Base-by-base conservation (phyloP, 2,888 invertebrate genomes). In the Petrophora chlorosata region DNA sequence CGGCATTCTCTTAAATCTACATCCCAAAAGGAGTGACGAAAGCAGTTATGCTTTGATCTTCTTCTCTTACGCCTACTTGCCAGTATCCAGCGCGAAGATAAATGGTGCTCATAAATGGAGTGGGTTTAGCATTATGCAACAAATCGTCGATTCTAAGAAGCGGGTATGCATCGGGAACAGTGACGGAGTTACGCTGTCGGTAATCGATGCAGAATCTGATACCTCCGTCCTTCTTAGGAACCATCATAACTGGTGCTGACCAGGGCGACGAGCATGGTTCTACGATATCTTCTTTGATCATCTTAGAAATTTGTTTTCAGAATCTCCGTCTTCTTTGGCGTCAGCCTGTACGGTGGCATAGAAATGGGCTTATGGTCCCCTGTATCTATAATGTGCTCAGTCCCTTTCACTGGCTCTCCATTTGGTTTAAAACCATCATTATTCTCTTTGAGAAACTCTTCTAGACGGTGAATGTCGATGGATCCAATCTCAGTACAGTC, bases 81-180 rank as follows among this genome's bases (percentile, higher is more conserved):
- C 65, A 68, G 28, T 70, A 69, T 0, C 67, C 69, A n/a, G 67
- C 33, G 7, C 50, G 43, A 0, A 73, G 46, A 35, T 70, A 67
- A 1, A 70, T 32, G 2, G 63, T 59, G 1, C 45, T 46, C 65
- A 70, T 67, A 13, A 33, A 70, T 0, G 54, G 56, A 0, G 58
- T 64, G 0, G 59, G 57, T 16, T 66, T 70, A 0, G 67, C 63
- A 0, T 38, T 36, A 16, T 73, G 66, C 1, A 70, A 40, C 0
- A 70, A 28, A 26, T 69, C 67, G 12, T 82, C 82, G 28, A 82
- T 75, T 5, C 73, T 43, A 0, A 82, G 82, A 1, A 81, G 38
- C 0, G 78, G 79, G 33, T 82, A 83, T 55, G 59, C 15, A 60
- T 64, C 60, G 15, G 65, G 44, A 3, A 29, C 34, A 0, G 70